phyloP scores from a whole-genome alignment of 2,113 vertebrate species.

The Phyllostomus discolor region DNA sequence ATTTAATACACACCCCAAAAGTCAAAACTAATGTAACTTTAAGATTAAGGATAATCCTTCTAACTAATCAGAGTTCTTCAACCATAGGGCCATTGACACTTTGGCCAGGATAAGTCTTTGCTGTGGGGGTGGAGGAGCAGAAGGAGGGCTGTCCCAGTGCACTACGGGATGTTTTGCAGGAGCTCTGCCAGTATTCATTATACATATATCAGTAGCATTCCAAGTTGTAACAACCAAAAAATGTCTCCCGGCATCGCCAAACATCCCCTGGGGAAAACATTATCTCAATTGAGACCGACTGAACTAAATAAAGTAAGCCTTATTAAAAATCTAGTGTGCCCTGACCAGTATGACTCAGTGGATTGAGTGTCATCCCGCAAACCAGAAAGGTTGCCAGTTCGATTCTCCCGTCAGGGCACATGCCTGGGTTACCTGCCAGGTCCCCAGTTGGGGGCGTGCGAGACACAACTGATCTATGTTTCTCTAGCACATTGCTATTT shows the following conservation, averaged over 20 bases:
- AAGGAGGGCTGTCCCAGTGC: background rate
- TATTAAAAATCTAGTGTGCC: background rate
- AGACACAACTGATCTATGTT: no score
- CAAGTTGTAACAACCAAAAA: background rate
- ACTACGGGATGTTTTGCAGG: background rate
- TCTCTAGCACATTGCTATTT: no score
- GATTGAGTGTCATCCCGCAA: no score
- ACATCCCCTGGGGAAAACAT: background rate
- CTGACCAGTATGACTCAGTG: no score
- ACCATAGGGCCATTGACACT: background rate
- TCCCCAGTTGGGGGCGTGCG: no score
- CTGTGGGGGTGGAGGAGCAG: rapidly evolving
- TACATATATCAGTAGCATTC: background rate
- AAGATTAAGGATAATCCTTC: constrained; percentile 38
- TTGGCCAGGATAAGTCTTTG: background rate
- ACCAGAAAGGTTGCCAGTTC: no score
- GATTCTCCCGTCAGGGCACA: no score
- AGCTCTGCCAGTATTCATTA: background rate
- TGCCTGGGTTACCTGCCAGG: no score
- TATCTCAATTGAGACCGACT: background rate
- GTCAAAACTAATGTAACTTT: constrained; percentile 4
- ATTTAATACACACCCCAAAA: background rate
- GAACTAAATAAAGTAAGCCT: background rate
- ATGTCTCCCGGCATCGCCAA: background rate
- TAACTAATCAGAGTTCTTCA: background rate